A percentile compares a stretch with the other conserved stretches of the same genome.
Evolutionary conservation across 2,888 invertebrate species (phyloP).

Genomic region (Tyria jacobaeae): DNA sequence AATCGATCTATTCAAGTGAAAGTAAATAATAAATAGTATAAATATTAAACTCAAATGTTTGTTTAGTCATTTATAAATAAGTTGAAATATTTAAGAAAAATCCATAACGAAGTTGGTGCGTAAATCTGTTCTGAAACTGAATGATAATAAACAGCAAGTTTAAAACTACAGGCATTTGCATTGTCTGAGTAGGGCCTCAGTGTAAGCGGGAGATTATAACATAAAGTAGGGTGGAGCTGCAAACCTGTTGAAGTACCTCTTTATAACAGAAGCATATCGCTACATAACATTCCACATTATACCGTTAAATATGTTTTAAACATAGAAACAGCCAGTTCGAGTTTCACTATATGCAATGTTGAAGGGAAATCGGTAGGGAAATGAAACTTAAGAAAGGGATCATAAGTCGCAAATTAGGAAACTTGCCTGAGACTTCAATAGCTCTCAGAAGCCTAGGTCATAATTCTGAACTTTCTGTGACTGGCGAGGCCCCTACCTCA

Average conservation of each 20-base stretch:
- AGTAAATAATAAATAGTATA: slow-evolving; percentile 24
- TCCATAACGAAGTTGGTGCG: slow-evolving; percentile 42
- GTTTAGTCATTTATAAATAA: slow-evolving; percentile 39
- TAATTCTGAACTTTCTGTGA: too few relatives aligned
- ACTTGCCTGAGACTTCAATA: too few relatives aligned
- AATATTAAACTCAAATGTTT: slow-evolving; percentile 25
- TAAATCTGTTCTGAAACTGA: slow-evolving; percentile 54
- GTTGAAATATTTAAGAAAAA: slow-evolving; percentile 42
- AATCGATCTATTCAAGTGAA: not conserved
- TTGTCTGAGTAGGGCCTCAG: slow-evolving; percentile 23
- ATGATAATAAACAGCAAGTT: slow-evolving; percentile 55
- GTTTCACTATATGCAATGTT: too few relatives aligned
- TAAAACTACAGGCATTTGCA: slow-evolving; percentile 53
- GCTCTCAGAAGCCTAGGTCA: too few relatives aligned
- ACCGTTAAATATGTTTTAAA: too few relatives aligned
- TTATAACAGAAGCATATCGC: not conserved
- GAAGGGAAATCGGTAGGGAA: too few relatives aligned
- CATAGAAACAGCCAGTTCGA: too few relatives aligned
- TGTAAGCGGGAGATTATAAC: slow-evolving; percentile 22
- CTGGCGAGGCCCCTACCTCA: too few relatives aligned
- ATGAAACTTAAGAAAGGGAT: too few relatives aligned
- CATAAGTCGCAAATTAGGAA: too few relatives aligned
- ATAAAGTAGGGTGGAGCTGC: not conserved
- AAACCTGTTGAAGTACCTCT: not conserved
- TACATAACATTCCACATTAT: too few relatives aligned